Percentiles rank a stretch among this genome's conserved stretches.
Conservation (phyloP, 2,888 invertebrate species). For the Hirtodrosophila confusa region DNA sequence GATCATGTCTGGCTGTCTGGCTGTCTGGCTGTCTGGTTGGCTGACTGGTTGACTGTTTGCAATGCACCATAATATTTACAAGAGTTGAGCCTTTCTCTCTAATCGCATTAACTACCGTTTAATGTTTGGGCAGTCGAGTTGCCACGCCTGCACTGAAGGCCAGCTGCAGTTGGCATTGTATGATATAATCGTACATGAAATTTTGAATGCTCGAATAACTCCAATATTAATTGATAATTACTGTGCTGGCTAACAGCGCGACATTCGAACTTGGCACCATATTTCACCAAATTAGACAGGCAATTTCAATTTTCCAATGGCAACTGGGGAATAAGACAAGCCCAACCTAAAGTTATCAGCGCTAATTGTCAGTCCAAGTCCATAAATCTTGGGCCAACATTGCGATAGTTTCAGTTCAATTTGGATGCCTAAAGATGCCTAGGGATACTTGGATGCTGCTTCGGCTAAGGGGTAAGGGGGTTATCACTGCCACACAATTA, state of each 20-base stretch:
- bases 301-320: constrained; percentile 59
- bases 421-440: constrained; percentile 9
- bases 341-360: constrained; percentile 60
- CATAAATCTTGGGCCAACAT: constrained; percentile 61
- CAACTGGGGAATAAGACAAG: constrained; percentile 21
- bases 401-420: constrained; percentile 39
- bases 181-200: constrained; percentile 5
- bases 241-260: constrained; percentile 20
- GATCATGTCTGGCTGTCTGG: constrained; percentile 19
- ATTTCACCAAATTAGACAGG: constrained; percentile 75
- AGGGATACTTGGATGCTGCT: constrained; percentile 4
- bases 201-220: constrained; percentile 45
- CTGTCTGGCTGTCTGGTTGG: constrained; percentile 10
- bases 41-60: constrained; percentile 11
- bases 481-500: constrained; percentile 70
- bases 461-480: constrained; percentile 36
- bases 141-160: constrained; percentile 42
- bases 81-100: constrained; percentile 34
- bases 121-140: constrained; percentile 59
- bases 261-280: constrained; percentile 57
- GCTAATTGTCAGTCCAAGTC: constrained; percentile 70
- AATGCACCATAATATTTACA: constrained; percentile 58
- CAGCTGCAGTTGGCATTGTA: not conserved
- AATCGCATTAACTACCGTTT: constrained; percentile 76
- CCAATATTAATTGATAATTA: constrained; percentile 68